Conservation (phyloP, 2,888 invertebrate genomes). For the Eulithis testata region DNA sequence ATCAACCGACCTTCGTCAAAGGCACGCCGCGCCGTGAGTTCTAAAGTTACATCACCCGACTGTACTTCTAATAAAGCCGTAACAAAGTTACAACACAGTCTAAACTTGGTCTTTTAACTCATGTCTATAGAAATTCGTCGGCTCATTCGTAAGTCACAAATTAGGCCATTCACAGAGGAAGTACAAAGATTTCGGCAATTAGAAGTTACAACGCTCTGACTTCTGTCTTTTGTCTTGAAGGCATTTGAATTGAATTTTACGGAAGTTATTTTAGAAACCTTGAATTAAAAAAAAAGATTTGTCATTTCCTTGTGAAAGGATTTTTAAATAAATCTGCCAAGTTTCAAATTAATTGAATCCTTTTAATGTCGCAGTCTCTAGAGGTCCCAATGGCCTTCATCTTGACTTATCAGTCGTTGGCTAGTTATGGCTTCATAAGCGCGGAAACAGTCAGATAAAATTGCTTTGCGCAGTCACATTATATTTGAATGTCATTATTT, state of each 20-base stretch:
- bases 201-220: conserved; percentile 34
- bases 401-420: no score
- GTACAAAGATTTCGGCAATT: conserved; percentile 43
- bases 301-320: not conserved
- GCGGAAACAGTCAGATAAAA: no score
- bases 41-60: not conserved
- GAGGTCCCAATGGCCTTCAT: no score
- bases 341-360: no score
- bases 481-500: no score
- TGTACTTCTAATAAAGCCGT: conserved; percentile 22
- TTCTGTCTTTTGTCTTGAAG: conserved; percentile 40
- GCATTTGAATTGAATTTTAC: conserved; percentile 43
- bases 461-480: no score
- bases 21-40: no score
- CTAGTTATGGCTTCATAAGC: no score
- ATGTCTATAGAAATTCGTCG: conserved; percentile 35
- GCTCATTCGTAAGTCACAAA: conserved; percentile 38
- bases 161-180: conserved; percentile 42
- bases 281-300: not conserved
- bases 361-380: no score
- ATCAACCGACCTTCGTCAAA: no score
- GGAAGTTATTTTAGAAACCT: conserved; percentile 6
- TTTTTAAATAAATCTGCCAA: no score
- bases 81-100: conserved; percentile 20
- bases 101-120: conserved; percentile 30